Evolutionary conservation across 2,797 vertebrate species (phyloP), one percentile per base, ranked within the genome.

Genomic region (Antennarius maculatus): DNA sequence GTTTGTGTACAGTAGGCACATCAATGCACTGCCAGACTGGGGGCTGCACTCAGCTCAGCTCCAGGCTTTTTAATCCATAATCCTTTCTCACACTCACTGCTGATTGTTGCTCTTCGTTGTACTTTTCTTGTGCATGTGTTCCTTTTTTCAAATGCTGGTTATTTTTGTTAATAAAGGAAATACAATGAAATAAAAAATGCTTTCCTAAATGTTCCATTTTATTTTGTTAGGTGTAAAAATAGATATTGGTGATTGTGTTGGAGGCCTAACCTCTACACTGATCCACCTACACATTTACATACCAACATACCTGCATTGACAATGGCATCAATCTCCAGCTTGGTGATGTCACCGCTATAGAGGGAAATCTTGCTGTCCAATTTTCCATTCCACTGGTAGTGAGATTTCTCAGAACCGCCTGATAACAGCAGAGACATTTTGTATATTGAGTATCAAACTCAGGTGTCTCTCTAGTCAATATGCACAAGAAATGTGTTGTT

Each of bases 351-450:
- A 0, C 94, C 94, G 0, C 88, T 89, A 84, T 95, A 92, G 51
- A 97, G 66, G 3, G 96, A 96, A 76, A 97, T 90, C 86, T 96
- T 96, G 73, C 90, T 76, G 16, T 95, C 95, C 78, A 97, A 81
- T 39, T 87, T 88, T 48, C 89, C 78, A 58, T 91, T 89, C 64
- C 79, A 79, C 58, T 58, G 51, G 61, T 81, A 81, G 27, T 13
- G 29, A 67, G 76, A 55, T n/a, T 74, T 4, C 59, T 50, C 76
- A 23, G 73, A 60, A 27, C 17, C 57, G 34, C 68, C 91, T 92
- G 66, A 68, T 31, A 48, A 27, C 17, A 6, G 75, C 6, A 69
- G 14, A 67, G 31, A 57, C 17, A 49, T 4, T 16, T 10, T 77
- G 13, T 16, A 11, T 15, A 37, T 18, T 31, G 14, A 77, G 28